Evolutionary conservation across 2,113 vertebrate species (phyloP).

Genomic region (Noctilio leporinus): DNA sequence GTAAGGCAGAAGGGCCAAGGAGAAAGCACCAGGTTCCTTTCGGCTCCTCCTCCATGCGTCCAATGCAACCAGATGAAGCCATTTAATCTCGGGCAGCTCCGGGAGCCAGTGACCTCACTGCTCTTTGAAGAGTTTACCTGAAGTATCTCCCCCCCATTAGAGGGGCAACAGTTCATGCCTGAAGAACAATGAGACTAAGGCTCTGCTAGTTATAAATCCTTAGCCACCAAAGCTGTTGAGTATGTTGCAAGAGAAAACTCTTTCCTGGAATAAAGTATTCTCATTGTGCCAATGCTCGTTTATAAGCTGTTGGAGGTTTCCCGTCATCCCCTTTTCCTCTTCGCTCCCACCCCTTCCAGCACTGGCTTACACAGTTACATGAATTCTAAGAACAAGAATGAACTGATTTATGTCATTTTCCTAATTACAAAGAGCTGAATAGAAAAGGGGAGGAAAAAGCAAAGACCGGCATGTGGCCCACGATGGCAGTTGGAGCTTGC

Average conservation of each 20-base stretch:
- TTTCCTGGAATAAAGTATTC: neutral
- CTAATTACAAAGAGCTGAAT: neutral
- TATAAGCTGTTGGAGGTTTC: neutral
- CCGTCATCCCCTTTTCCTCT: neutral
- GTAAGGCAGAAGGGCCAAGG: neutral
- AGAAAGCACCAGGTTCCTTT: neutral
- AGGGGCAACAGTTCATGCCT: neutral
- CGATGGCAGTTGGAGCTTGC: slow-evolving; percentile 1
- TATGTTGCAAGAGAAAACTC: neutral
- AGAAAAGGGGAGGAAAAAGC: neutral
- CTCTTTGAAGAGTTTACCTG: neutral
- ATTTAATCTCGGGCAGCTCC: neutral
- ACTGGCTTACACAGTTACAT: neutral
- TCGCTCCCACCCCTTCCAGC: neutral
- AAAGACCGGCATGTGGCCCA: neutral
- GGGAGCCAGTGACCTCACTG: neutral
- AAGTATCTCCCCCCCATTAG: neutral
- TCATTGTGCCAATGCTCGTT: neutral
- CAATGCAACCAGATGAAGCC: neutral
- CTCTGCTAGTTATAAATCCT: neutral
- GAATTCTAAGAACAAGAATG: slow-evolving; percentile 9
- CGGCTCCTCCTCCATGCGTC: neutral
- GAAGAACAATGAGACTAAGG: neutral
- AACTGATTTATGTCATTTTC: slow-evolving; percentile 36
- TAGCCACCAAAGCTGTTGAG: neutral